Conservation (phyloP, 1,140 invertebrate genomes). For the Leptoteleia sp. region DNA sequence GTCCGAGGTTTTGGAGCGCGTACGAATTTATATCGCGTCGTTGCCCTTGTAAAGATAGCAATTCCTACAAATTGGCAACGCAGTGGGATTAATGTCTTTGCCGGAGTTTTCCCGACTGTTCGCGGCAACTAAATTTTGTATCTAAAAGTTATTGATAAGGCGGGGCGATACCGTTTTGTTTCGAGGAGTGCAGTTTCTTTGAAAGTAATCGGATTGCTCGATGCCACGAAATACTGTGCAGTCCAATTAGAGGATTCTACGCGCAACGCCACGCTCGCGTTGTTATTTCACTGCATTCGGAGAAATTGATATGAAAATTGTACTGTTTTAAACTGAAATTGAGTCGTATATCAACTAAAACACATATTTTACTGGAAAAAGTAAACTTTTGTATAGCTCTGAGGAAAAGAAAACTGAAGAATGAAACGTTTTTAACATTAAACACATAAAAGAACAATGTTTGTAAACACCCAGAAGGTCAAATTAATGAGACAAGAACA, state of each 20-base stretch:
- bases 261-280: too few species aligned
- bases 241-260: conserved; percentile 4
- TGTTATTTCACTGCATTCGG: too few species aligned
- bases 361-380: too few species aligned
- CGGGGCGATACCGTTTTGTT: conserved; percentile 12
- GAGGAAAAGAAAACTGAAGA: too few species aligned
- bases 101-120: conserved; percentile 5
- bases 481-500: too few species aligned
- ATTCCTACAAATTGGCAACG: conserved; percentile 29
- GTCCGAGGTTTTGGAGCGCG: not conserved
- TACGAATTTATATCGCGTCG: conserved; percentile 14
- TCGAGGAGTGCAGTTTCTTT: conserved; percentile 10
- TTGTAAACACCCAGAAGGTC: too few species aligned
- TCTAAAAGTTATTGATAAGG: conserved; percentile 38
- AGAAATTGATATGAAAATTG: too few species aligned
- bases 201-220: conserved; percentile 10
- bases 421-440: too few species aligned
- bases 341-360: too few species aligned
- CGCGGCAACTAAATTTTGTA: conserved; percentile 36
- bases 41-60: conserved; percentile 25
- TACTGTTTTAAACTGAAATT: too few species aligned
- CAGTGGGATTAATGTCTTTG: conserved; percentile 19
- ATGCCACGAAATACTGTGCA: not conserved
- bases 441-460: too few species aligned
- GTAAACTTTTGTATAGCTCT: too few species aligned